phyloP scores from a whole-genome alignment of 1,140 invertebrate species.

The Cotesia chilonis region DNA sequence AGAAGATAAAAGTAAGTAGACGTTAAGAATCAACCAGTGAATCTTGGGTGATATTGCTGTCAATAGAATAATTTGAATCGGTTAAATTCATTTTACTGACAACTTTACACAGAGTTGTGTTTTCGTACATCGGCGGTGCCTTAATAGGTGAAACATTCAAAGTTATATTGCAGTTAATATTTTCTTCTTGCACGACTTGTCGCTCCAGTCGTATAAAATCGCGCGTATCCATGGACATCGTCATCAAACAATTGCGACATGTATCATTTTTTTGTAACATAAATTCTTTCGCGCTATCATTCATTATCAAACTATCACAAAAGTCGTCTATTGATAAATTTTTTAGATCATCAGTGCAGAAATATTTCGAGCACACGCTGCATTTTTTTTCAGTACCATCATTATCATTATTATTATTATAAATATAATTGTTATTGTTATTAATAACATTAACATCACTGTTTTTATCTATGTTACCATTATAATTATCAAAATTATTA shows the following conservation, averaged over 20 bases:
- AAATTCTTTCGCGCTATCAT: neutral
- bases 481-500: neutral
- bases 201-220: slow-evolving; percentile 55
- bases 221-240: slow-evolving; percentile 50
- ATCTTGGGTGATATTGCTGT: slow-evolving; percentile 8
- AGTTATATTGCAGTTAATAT: neutral
- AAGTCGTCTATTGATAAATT: neutral
- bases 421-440: neutral
- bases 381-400: neutral
- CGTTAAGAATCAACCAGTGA: neutral
- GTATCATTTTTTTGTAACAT: neutral
- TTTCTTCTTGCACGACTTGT: slow-evolving; percentile 21
- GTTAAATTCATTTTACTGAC: slow-evolving; percentile 63
- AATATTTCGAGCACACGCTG: neutral
- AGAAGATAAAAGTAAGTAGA: slow-evolving; percentile 6
- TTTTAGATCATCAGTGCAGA: slow-evolving; percentile 1
- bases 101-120: slow-evolving; percentile 63
- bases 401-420: neutral
- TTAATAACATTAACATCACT: neutral
- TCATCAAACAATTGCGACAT: slow-evolving; percentile 43
- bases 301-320: neutral
- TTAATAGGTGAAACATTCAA: slow-evolving; percentile 27
- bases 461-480: neutral
- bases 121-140: slow-evolving; percentile 61
- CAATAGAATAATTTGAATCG: slow-evolving; percentile 28